These are phyloP conservation scores for Borostomias antarcticus DNA, from an alignment of 2,797 vertebrate species.

Conservation along the genomic window DNA sequence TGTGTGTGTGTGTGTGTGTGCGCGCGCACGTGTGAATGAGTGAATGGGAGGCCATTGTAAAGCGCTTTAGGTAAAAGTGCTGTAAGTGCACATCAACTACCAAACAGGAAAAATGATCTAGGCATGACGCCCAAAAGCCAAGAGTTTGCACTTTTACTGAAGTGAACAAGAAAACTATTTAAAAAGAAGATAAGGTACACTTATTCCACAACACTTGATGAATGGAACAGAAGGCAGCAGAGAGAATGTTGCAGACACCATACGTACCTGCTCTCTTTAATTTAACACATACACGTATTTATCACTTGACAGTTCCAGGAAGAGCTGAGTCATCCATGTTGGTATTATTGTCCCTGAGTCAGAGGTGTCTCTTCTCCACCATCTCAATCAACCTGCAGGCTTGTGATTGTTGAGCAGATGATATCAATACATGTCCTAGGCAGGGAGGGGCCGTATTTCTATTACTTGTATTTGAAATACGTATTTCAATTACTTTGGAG, in stretches of 20 bases:
- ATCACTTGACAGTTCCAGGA: conserved; percentile 10
- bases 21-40: no score
- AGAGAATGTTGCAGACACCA: neutral
- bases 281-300: neutral
- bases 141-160: conserved; percentile 6
- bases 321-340: conserved; percentile 33
- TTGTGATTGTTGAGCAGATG: no score
- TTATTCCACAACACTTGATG: conserved; percentile 18
- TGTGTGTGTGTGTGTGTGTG: no score
- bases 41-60: no score
- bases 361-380: no score
- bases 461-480: no score
- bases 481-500: no score
- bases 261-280: conserved; percentile 4
- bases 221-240: conserved; percentile 13
- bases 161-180: conserved; percentile 18
- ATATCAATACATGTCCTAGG: no score
- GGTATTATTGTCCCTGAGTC: conserved; percentile 1
- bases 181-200: conserved; percentile 11
- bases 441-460: no score
- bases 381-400: no score
- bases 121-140: neutral
- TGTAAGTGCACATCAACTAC: no score
- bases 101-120: neutral
- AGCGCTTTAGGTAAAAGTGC: no score